Base-by-base conservation (phyloP, 2,888 invertebrate genomes). In the Molanna angustata region DNA sequence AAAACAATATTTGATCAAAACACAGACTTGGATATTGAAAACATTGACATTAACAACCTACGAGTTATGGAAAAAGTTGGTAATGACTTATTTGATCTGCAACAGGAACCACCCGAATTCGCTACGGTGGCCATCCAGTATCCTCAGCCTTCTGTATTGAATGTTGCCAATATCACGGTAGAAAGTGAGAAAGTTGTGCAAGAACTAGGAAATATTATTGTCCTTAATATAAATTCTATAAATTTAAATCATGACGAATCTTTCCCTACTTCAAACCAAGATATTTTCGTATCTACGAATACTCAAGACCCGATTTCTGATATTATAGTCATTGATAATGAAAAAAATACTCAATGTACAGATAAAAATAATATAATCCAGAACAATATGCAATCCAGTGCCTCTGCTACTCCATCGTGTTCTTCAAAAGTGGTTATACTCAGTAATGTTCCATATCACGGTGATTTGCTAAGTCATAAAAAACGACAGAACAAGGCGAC, bases 381-480 rank as follows among this genome's bases (percentile, higher is more conserved):
- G 4, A 39, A 17, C 39, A 39, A 17, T 17, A 17, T 17, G 14
- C 17, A 17, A 18, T 4, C 14, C 18, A 39, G 39, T 13, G 39
- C 18, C 18, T 14, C 6, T 17, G 39, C 6, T 13, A 17, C 14
- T 4, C 7, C n/a, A 9, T 18, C 39, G 39, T 14, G 14, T 13
- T 11, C 35, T 35, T 14, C 35, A 35, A 39, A 39, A 39, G 18
- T 39, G 16, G 18, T 18, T 39, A 39, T 39, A 7, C 14, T 39
- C 18, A 39, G 39, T 39, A n/a, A 39, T 39, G 39, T 39, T 39
- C 39, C 39, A 4, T 39, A 39, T 39, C 18, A 39, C 18, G 18
- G 39, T 4, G 39, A 39, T 39, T 39, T 39, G 14, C 6, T 17
- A 4, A 18, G 3, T 14, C 14, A 39, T 39, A 39, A 39, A 39